Evolutionary conservation across 2,888 invertebrate species (phyloP).

Genomic region (Sturmia bella): DNA sequence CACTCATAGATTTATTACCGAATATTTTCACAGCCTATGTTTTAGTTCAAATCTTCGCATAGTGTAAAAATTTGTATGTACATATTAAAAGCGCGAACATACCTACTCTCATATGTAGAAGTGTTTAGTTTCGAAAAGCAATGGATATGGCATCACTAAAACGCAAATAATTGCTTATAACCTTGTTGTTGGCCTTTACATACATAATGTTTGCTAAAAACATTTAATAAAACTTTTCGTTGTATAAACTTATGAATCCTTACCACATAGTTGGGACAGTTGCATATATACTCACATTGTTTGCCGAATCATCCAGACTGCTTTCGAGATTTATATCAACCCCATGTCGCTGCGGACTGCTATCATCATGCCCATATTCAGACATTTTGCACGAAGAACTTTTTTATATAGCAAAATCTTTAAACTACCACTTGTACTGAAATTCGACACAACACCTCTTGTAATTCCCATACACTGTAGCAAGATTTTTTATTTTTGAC

Average conservation of each 20-base stretch:
- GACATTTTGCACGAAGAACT: conserved; percentile 57
- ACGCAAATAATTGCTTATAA: conserved; percentile 39
- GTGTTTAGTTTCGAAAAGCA: not conserved
- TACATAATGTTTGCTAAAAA: conserved; percentile 6
- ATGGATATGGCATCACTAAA: conserved; percentile 44
- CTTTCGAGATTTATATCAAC: conserved; percentile 59
- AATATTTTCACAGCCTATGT: too few relatives aligned
- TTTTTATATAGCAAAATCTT: conserved; percentile 41
- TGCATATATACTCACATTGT: conserved; percentile 71
- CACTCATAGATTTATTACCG: too few relatives aligned
- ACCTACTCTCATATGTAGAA: too few relatives aligned
- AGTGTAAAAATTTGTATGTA: too few relatives aligned
- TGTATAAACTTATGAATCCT: too few relatives aligned
- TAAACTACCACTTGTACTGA: conserved; percentile 47
- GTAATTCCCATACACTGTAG: conserved; percentile 65
- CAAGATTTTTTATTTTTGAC: conserved; percentile 47
- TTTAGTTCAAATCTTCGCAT: too few relatives aligned
- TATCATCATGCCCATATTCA: conserved; percentile 62
- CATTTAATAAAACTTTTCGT: too few relatives aligned
- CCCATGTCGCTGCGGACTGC: conserved; percentile 59
- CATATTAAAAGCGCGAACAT: too few relatives aligned
- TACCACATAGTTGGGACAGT: not conserved
- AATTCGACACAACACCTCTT: conserved; percentile 57
- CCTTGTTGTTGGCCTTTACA: conserved; percentile 61
- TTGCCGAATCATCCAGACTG: conserved; percentile 68